A percentile compares a stretch with the other conserved stretches of the same genome.
Evolutionary conservation across 2,888 invertebrate species (phyloP).

Genomic region (Papilio protenor): DNA sequence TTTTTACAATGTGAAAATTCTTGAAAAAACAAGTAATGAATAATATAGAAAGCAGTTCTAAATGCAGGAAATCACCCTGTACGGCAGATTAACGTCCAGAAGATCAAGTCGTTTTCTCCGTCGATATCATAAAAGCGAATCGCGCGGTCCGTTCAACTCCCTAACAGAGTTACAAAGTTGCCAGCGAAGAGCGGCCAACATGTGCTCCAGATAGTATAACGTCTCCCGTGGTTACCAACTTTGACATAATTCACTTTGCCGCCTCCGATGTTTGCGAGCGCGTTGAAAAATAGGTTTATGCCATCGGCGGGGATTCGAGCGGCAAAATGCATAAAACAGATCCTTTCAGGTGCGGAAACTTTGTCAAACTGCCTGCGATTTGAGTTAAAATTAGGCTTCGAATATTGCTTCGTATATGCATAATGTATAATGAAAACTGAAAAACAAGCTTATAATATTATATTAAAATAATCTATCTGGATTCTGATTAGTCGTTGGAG

Average conservation of each 20-base stretch:
- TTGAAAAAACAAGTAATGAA: not conserved
- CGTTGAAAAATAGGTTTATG: constrained; percentile 33
- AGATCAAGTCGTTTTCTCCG: not conserved
- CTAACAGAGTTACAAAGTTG: constrained; percentile 67
- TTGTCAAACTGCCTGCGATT: not conserved
- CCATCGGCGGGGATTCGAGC: constrained; percentile 12
- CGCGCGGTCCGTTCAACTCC: constrained; percentile 54
- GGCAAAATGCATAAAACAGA: constrained; percentile 18
- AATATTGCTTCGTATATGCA: not conserved
- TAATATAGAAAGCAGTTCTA: not conserved
- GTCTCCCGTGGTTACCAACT: constrained; percentile 56
- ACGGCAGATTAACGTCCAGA: not conserved
- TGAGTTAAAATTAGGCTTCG: constrained; percentile 3
- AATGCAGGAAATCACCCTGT: not conserved
- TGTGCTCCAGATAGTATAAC: constrained; percentile 58
- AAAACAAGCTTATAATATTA: no score
- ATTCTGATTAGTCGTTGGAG: no score
- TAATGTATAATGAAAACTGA: not conserved
- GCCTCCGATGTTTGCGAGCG: constrained; percentile 44
- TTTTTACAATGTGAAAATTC: not conserved
- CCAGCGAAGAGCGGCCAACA: constrained; percentile 66
- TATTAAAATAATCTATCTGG: no score
- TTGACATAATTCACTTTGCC: constrained; percentile 56
- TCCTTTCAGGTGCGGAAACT: not conserved
- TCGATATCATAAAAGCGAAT: constrained; percentile 44